phyloP scores from a whole-genome alignment of 2,113 vertebrate genomes.

The Dicrurus megarhynchus region DNA sequence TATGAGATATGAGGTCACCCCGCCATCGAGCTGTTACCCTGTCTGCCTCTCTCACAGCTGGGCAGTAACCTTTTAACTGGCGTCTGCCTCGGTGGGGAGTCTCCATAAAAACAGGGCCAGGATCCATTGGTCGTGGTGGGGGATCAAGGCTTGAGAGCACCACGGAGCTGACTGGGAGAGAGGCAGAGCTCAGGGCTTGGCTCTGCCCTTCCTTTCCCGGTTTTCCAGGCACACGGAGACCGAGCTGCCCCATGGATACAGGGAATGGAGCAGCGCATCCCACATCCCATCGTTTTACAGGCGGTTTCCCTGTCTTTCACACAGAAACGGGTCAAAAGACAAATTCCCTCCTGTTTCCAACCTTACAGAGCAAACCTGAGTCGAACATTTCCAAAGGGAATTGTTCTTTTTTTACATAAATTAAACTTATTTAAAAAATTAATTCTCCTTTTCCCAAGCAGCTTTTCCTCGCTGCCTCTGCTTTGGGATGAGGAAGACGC shows the following conservation, averaged over 20 bases:
- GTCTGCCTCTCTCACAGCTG: constrained; percentile 64
- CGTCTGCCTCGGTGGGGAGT: constrained; percentile 68
- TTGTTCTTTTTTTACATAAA: neutral
- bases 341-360: neutral
- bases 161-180: neutral
- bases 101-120: constrained; percentile 63
- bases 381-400: neutral
- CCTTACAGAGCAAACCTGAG: neutral
- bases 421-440: neutral
- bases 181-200: neutral
- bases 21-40: constrained; percentile 44
- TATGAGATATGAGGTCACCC: constrained; percentile 70
- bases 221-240: accelerated
- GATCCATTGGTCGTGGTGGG: constrained; percentile 62
- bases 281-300: neutral
- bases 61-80: constrained; percentile 71
- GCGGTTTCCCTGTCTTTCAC: accelerated
- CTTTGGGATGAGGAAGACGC: neutral
- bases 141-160: constrained; percentile 23
- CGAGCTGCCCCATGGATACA: accelerated
- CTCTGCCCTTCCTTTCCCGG: too few relatives aligned
- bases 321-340: neutral
- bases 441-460: neutral
- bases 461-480: neutral
- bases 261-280: neutral